Evolutionary conservation across 2,113 vertebrate genomes (phyloP).

Genomic region (Pipra filicauda): DNA sequence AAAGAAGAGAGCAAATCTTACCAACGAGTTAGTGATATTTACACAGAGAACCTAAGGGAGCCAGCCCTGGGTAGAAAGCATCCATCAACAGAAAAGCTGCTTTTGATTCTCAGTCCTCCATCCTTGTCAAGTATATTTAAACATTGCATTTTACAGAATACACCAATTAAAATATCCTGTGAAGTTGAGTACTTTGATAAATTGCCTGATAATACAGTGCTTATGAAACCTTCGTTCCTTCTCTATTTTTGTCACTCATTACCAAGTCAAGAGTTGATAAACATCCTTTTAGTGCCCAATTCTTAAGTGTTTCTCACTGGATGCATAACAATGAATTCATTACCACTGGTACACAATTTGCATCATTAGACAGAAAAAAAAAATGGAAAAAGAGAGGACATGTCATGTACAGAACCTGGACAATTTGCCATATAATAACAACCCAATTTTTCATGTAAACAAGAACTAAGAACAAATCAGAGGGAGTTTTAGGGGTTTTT

Average conservation of each 20-base stretch:
- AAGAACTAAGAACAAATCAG: conserved; percentile 56
- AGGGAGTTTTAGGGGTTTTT: background rate
- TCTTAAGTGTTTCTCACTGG: conserved; percentile 85
- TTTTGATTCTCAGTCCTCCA: conserved; percentile 70
- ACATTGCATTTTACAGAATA: conserved; percentile 72
- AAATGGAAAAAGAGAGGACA: conserved; percentile 76
- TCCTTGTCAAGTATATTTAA: conserved; percentile 67
- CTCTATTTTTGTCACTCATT: conserved; percentile 80
- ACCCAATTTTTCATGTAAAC: conserved; percentile 74
- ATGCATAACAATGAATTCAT: conserved; percentile 83
- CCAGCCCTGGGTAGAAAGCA: conserved; percentile 66
- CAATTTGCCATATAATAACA: conserved; percentile 72
- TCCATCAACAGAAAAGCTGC: conserved; percentile 62
- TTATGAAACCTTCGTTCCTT: conserved; percentile 67
- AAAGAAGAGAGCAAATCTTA: conserved; percentile 87
- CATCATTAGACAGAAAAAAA: conserved; percentile 79
- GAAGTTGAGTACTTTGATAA: conserved; percentile 70
- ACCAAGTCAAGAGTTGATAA: conserved; percentile 82
- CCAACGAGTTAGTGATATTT: conserved; percentile 76
- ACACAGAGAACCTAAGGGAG: conserved; percentile 73
- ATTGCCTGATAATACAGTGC: conserved; percentile 72
- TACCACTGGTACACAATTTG: conserved; percentile 85
- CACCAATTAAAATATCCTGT: conserved; percentile 74
- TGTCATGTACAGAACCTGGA: conserved; percentile 75
- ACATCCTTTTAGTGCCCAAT: conserved; percentile 86